phyloP scores from a whole-genome alignment of 2,888 invertebrate species.

The Leptinotarsa peninsularis region DNA sequence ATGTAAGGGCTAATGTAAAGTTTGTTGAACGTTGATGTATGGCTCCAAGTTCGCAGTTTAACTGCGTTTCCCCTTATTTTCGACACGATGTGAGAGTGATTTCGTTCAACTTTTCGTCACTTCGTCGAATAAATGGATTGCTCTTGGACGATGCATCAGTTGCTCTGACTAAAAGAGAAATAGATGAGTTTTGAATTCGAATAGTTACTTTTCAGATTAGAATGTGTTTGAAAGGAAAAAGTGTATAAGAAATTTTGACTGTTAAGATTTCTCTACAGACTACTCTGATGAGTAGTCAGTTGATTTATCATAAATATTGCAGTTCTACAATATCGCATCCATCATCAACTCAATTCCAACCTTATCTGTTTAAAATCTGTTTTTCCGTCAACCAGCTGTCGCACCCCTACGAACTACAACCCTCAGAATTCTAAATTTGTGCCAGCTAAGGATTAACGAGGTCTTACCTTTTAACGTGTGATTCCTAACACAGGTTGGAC shows the following conservation, averaged over 20 bases:
- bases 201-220: neutral
- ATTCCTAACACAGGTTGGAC: too few species aligned
- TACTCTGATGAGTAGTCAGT: too few species aligned
- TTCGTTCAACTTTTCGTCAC: conserved; percentile 18
- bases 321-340: too few species aligned
- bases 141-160: neutral
- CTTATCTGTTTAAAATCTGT: too few species aligned
- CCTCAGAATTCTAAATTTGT: too few species aligned
- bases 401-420: too few species aligned
- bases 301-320: too few species aligned
- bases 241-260: neutral
- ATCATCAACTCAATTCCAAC: too few species aligned
- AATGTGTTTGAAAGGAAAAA: neutral
- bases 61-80: conserved; percentile 46
- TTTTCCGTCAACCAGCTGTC: too few species aligned
- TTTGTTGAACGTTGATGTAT: conserved; percentile 54
- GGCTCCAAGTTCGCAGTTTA: conserved; percentile 49
- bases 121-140: conserved; percentile 9
- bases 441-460: too few species aligned
- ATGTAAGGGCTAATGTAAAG: conserved; percentile 58
- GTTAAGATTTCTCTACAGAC: neutral
- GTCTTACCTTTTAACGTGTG: too few species aligned
- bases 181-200: neutral
- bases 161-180: neutral
- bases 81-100: conserved; percentile 30